Evolutionary conservation across 2,888 invertebrate genomes (phyloP), one percentile per base, ranked within the genome.

Genomic region (Phoronis australis): DNA sequence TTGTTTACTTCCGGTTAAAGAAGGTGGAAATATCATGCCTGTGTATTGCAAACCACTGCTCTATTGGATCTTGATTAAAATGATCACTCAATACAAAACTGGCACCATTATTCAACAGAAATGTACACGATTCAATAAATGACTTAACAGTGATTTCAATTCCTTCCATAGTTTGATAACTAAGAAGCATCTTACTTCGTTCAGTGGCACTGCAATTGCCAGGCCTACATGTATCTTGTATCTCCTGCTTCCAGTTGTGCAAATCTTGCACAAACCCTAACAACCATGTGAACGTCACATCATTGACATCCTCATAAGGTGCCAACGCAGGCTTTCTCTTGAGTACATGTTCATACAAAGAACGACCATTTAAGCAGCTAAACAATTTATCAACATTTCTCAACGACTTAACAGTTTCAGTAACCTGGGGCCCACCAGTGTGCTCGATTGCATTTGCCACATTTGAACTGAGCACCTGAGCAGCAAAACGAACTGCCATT

Each of bases 361-460:
- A 31, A 12, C 31, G 31, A 9, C 31, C 31, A 31, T 31, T 31
- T 15, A 31, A 31, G 15, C 31, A 31, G 31, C 15, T 15, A 31
- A 31, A 31, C 9, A 31, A 31, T 31, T 31, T 31, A 15, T 31
- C 31, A 31, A 31, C 9, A 31, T 31, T 31, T 31, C 31, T 31
- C 15, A 31, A 9, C 9, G 15, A 31, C 31, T 31, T 31, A 15
- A 31, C 15, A 31, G 31, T 31, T 31, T 31, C 31, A 12, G 31
- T 31, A 31, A 45, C 48, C 6, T 26, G 12, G 3, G 38, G 38
- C 4, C 27, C 50, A 42, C 44, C 47, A 2, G 48, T 2, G 24
- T 24, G 15, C 26, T 52, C 47, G 9, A 55, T 22, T 5, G 52
- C 47, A 45, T 52, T 52, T 9, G 52, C 52, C 3, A 55, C 52